Conservation (phyloP, 2,888 invertebrate species). For the Heliothis peltigera region DNA sequence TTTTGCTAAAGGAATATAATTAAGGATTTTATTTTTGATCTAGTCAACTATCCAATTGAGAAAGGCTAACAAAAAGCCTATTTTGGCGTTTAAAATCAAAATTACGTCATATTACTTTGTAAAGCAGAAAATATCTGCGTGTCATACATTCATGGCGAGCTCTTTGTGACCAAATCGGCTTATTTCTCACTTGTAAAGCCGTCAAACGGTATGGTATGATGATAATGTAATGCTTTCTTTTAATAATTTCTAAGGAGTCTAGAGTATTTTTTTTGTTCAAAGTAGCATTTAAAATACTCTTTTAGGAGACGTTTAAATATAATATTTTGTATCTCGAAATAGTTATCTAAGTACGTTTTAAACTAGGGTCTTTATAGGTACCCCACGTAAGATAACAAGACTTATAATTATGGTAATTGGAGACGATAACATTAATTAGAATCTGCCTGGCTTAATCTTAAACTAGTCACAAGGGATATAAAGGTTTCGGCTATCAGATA, state of each 20-base stretch:
- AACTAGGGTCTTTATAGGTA: constrained; percentile 8
- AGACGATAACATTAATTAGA: constrained; percentile 25
- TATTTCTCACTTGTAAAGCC: constrained; percentile 14
- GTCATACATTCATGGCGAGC: not conserved
- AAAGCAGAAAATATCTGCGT: not conserved
- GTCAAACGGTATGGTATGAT: not conserved
- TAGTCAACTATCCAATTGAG: too few relatives aligned
- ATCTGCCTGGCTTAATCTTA: constrained; percentile 28
- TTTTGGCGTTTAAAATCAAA: not conserved
- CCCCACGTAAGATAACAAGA: constrained; percentile 19
- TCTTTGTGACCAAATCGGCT: constrained; percentile 9
- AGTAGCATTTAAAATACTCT: not conserved
- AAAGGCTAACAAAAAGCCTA: too few relatives aligned
- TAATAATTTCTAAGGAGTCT: not conserved
- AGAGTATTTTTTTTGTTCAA: not conserved
- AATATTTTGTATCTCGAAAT: constrained; percentile 5
- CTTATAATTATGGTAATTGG: constrained; percentile 29
- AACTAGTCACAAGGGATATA: constrained; percentile 1
- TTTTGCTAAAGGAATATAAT: too few relatives aligned
- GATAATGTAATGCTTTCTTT: constrained; percentile 7
- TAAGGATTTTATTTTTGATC: too few relatives aligned
- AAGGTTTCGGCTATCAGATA: not conserved
- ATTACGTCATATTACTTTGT: not conserved
- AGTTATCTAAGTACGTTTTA: not conserved
- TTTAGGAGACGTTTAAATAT: not conserved